phyloP scores from a whole-genome alignment of 2,797 vertebrate species.

The Sebastes minor region DNA sequence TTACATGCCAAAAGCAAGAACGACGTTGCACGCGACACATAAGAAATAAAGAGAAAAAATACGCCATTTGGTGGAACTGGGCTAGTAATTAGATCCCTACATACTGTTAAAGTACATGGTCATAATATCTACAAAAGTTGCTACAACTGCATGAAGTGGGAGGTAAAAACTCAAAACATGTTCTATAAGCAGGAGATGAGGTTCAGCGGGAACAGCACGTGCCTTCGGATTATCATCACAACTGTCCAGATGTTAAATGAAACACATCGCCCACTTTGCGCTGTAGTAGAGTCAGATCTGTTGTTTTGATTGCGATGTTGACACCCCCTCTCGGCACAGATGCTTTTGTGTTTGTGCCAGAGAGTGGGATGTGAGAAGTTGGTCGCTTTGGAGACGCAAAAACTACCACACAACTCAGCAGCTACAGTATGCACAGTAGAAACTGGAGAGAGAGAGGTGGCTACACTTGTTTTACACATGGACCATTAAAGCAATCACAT shows the following conservation, averaged over 20 bases:
- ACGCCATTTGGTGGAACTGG: too few species aligned
- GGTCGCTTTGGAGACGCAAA: slow-evolving; percentile 70
- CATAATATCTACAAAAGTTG: not conserved
- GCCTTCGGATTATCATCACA: slow-evolving; percentile 1
- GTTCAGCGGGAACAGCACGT: not conserved
- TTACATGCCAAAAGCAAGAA: too few species aligned
- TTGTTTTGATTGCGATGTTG: slow-evolving; percentile 51
- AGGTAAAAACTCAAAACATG: not conserved
- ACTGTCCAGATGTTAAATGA: slow-evolving; percentile 10
- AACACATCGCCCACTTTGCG: slow-evolving; percentile 15
- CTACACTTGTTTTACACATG: not conserved
- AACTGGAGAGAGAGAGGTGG: slow-evolving; percentile 9
- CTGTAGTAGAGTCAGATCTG: slow-evolving; percentile 50
- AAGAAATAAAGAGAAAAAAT: too few species aligned
- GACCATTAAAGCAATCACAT: not conserved
- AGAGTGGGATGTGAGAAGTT: slow-evolving; percentile 69
- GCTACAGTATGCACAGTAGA: slow-evolving; percentile 43
- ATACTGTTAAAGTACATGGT: not conserved
- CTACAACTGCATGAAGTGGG: not conserved
- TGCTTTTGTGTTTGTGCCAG: slow-evolving; percentile 57
- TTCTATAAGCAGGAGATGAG: not conserved
- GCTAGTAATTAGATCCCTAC: not conserved
- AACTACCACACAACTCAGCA: slow-evolving; percentile 42
- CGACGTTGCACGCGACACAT: too few species aligned
- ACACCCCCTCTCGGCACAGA: slow-evolving; percentile 48